Percentiles rank a stretch among this genome's conserved stretches.
Conservation (phyloP, 2,888 invertebrate species). For the Drosophila neutralis region DNA sequence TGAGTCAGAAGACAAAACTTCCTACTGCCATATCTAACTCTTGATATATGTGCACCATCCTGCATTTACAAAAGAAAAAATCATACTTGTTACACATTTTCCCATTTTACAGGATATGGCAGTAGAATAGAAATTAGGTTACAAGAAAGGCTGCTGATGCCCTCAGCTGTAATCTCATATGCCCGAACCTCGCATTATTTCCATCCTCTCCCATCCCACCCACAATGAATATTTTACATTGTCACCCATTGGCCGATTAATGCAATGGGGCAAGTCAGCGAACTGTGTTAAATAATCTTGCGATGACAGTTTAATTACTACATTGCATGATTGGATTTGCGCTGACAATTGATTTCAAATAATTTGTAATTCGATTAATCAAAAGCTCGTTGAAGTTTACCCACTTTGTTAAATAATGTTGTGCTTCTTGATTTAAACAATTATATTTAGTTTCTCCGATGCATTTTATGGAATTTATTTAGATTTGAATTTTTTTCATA, state of each 20-base stretch:
- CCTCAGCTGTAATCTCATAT: neutral
- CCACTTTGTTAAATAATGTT: neutral
- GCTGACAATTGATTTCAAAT: constrained; percentile 23
- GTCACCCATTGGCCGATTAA: constrained; percentile 28
- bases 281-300: constrained; percentile 50
- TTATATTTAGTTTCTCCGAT: neutral
- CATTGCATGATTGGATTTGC: constrained; percentile 4
- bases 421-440: neutral
- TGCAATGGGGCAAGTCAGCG: constrained; percentile 40
- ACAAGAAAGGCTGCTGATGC: neutral
- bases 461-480: neutral
- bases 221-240: neutral
- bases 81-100: neutral
- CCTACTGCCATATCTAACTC: neutral
- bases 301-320: constrained; percentile 46
- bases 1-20: neutral
- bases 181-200: neutral
- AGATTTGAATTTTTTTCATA: neutral
- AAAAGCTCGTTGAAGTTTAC: neutral
- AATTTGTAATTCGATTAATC: constrained; percentile 24
- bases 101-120: neutral
- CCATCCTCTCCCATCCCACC: neutral
- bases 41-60: neutral
- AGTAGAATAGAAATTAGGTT: constrained; percentile 22
- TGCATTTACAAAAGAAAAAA: neutral